Base-by-base conservation (phyloP, 2,888 invertebrate species). In the Octodonta nipae region DNA sequence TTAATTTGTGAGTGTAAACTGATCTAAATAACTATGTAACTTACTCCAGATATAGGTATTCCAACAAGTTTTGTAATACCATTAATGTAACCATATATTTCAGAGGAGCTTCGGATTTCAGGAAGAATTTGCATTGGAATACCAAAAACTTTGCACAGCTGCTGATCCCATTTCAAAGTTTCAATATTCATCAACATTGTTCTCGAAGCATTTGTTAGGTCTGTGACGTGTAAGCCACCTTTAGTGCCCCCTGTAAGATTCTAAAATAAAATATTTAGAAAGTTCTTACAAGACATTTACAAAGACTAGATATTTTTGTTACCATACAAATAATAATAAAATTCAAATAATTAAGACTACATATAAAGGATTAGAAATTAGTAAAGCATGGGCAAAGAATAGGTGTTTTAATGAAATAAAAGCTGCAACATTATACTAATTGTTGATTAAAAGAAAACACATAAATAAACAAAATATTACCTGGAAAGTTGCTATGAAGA, bases 141-240 rank as follows among this genome's bases (percentile, higher is more conserved):
- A 42, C 79, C 75, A 61, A 95, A 95, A 58, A 92, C 88, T 34
- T 79, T 71, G 58, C 89, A 80, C 13, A 96, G 64, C 38, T 78
- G 70, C 12, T 72, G 67, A 61, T 93, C 92, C 93, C 93, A 95
- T 49, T 83, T 67, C 15, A 88, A 64, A 8, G 76, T 79, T 44
- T 75, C 73, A 31, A 95, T 69, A 55, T 93, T 91, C 88, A 98
- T 91, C 1, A 96, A 68, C 73, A 92, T 84, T 1, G 95, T 96
- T 40, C 95, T 73, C 20, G 89, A 89, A 6, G 96, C 96, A 64
- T 98, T 98, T 20, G 93, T 89, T 1, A 93, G 89, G 62, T 98
- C 96, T 1, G 95, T 98, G 2, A 84, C 65, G 56, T 95, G 91
- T 2, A 82, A 61, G 1, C 78, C 79, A 25, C 71, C 70, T 30